Evolutionary conservation across 2,113 vertebrate species (phyloP).

Genomic region (Anoura caudifer): DNA sequence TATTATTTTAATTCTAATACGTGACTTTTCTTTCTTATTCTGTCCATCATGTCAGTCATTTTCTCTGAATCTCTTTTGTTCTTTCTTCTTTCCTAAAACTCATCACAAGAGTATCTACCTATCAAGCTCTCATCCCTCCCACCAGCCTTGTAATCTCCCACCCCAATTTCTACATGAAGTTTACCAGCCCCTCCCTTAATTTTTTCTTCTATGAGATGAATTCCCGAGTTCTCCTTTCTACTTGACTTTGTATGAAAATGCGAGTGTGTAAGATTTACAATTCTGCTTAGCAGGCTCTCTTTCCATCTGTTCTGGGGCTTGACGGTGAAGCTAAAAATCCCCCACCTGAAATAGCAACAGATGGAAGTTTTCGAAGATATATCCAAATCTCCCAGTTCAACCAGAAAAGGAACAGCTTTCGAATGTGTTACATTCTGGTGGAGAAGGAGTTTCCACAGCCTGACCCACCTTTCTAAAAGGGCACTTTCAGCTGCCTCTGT

Average conservation of each 20-base stretch:
- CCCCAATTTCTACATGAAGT: not conserved
- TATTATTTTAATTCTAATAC: not conserved
- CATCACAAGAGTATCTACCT: not conserved
- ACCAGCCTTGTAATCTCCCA: not conserved
- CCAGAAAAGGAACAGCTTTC: not conserved
- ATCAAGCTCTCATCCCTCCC: not conserved
- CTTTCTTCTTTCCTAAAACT: not conserved
- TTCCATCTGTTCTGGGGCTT: not conserved
- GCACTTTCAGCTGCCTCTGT: not conserved
- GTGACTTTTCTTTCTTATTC: not conserved
- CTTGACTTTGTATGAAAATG: conserved; percentile 1
- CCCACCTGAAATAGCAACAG: conserved; percentile 31
- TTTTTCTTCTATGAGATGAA: not conserved
- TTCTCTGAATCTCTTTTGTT: not conserved
- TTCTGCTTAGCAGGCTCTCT: not conserved
- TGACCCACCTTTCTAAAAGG: not conserved
- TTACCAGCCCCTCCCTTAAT: not conserved
- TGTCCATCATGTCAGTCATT: not conserved
- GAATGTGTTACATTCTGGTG: not conserved
- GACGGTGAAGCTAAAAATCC: conserved; percentile 9
- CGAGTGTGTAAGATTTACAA: conserved; percentile 30
- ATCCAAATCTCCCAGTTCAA: not conserved
- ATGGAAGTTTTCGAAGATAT: not conserved
- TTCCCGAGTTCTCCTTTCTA: conserved; percentile 29
- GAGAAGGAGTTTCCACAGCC: not conserved